Conservation (phyloP, 2,797 vertebrate species). For the Pseudochirops cupreus region DNA sequence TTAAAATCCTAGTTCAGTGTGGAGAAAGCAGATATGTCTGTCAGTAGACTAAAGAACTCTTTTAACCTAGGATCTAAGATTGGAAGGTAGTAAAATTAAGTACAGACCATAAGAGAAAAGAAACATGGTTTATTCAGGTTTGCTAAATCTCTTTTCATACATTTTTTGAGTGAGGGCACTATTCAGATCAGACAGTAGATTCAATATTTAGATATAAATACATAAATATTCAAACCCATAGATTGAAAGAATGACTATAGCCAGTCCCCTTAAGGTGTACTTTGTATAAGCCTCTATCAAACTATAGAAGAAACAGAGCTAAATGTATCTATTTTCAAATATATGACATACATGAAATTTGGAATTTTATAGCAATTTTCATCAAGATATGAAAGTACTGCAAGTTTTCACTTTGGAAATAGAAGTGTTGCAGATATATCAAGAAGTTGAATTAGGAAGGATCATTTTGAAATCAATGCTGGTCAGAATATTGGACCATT, state of each 20-base stretch:
- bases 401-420: constrained; percentile 30
- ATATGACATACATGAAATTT: constrained; percentile 38
- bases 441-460: constrained; percentile 21
- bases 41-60: not conserved
- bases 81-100: constrained; percentile 21
- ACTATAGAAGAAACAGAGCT: constrained; percentile 30
- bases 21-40: not conserved
- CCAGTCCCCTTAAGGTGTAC: not conserved
- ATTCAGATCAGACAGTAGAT: constrained; percentile 39
- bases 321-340: constrained; percentile 39
- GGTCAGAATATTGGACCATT: constrained; percentile 7
- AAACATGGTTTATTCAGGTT: constrained; percentile 21
- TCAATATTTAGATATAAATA: not conserved
- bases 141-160: constrained; percentile 38
- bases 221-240: constrained; percentile 6
- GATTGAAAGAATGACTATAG: constrained; percentile 16
- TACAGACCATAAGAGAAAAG: constrained; percentile 22
- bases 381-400: constrained; percentile 28
- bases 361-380: constrained; percentile 29
- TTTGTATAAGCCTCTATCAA: not conserved
- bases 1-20: constrained; percentile 1
- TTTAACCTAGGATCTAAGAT: constrained; percentile 38
- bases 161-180: constrained; percentile 17
- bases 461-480: constrained; percentile 51
- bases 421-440: not conserved